A percentile compares a stretch with the other conserved stretches of the same genome.
phyloP scores from a whole-genome alignment of 2,888 invertebrate genomes.

The Raillietiella orientalis region DNA sequence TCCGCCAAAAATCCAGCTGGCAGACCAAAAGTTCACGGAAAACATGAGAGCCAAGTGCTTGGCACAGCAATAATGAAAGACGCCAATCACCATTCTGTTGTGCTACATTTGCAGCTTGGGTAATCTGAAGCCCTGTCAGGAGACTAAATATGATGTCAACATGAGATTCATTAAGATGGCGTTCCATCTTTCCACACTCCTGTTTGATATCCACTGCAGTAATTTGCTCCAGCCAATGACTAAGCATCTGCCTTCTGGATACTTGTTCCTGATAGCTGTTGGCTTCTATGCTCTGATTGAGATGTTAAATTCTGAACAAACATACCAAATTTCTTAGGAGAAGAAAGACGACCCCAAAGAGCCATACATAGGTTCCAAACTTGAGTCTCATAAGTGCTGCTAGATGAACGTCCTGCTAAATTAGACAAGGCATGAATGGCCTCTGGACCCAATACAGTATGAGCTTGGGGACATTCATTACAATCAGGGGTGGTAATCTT shows the following conservation, averaged over 20 bases:
- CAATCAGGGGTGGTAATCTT: not conserved
- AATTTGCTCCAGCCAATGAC: not conserved
- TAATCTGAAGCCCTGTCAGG: not conserved
- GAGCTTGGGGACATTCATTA: conserved; percentile 1
- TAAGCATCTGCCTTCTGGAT: not conserved
- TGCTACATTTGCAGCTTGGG: conserved; percentile 2
- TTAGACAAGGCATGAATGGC: conserved; percentile 1
- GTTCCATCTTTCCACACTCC: no score
- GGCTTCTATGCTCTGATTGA: not conserved
- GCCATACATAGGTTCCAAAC: conserved; percentile 40
- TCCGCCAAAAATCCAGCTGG: no score
- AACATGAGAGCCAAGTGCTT: conserved; percentile 2
- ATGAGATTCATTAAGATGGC: no score
- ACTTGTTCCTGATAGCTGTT: no score
- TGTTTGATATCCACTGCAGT: no score
- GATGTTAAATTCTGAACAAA: conserved; percentile 9
- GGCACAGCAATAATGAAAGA: no score
- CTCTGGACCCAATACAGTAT: conserved; percentile 1
- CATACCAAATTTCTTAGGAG: conserved; percentile 1
- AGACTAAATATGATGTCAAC: not conserved
- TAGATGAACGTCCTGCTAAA: no score
- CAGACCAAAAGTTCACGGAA: conserved; percentile 3
- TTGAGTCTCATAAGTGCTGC: no score
- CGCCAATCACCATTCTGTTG: no score
- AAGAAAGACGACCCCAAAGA: conserved; percentile 29